Base-by-base conservation (phyloP, 2,797 vertebrate genomes). In the Telmatherina bonti region DNA sequence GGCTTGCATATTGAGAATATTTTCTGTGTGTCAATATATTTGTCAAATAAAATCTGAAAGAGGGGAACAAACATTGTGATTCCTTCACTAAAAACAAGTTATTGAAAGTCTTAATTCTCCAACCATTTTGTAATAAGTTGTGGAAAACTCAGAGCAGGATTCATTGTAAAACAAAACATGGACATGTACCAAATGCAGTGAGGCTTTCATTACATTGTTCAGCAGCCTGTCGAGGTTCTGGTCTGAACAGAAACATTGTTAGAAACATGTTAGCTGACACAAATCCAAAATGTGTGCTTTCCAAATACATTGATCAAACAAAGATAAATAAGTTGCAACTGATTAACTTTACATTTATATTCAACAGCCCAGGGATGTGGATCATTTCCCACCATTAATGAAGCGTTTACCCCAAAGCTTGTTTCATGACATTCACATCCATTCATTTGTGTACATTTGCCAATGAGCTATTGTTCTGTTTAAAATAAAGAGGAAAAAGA, bases 121-220 rank as follows among this genome's bases (percentile, higher is more conserved):
- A 27, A 29, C 8, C 49, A 45, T 43, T 30, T 51, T 68, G 27
- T 47, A 27, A 49, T 1, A 27, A 45, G 22, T 20, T 12, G 7
- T 35, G 58, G 31, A 51, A 74, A 76, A 62, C 54, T 56, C 29
- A 58, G 24, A 43, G 7, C 31, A 47, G 41, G 8, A 55, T 30
- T 68, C 41, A 38, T 76, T 24, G 55, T 20, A 15, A 66, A 66
- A 65, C 65, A 77, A 67, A 77, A 71, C 27, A 74, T 16, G 64
- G 67, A 70, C 18, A 57, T 47, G 45, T 27, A 66, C 29, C 62
- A 71, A 68, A 43, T 54, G 65, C 29, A 68, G 69, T 20, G 27
- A 22, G 4, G 1, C 16, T 74, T 72, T 66, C 55, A 5, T 27
- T 71, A 51, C 12, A 43, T 6, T 59, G 56, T 27, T 69, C 29